Conservation (phyloP, 2,113 vertebrate species). For the Albula glossodonta region DNA sequence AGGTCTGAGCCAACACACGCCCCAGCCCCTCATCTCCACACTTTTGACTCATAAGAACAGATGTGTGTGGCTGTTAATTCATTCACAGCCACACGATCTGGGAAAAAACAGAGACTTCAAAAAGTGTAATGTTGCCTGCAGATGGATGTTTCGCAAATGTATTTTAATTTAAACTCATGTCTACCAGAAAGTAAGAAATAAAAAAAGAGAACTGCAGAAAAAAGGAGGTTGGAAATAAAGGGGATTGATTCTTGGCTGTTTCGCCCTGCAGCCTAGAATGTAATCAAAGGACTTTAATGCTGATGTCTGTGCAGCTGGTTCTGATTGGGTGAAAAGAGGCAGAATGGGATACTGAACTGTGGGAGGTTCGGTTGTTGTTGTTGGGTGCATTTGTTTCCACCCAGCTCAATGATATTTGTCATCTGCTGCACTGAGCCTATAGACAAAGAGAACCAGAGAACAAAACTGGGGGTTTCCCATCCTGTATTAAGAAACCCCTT, state of each 20-base stretch:
- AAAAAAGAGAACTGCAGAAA: not conserved
- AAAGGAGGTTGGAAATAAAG: constrained; percentile 1
- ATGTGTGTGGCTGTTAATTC: not conserved
- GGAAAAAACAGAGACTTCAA: not conserved
- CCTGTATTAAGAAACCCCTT: not conserved
- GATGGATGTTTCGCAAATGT: constrained; percentile 4
- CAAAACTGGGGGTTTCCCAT: not conserved
- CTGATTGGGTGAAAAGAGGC: not conserved
- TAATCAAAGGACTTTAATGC: constrained; percentile 9
- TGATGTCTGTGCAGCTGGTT: not conserved
- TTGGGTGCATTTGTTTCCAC: not conserved
- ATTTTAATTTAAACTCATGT: not conserved
- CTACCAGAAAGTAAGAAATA: not conserved
- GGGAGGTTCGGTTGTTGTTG: not conserved
- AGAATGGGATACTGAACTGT: not conserved
- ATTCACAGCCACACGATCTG: not conserved
- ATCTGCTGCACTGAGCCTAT: not conserved
- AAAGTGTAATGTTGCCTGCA: not conserved
- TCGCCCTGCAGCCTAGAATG: not conserved
- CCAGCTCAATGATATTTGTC: not conserved
- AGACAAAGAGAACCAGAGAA: not conserved
- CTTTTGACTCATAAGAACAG: not conserved
- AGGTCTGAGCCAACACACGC: no score
- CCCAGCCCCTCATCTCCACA: not conserved
- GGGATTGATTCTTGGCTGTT: not conserved